Base-by-base conservation (phyloP, 2,113 vertebrate genomes). In the Desmodus rotundus region DNA sequence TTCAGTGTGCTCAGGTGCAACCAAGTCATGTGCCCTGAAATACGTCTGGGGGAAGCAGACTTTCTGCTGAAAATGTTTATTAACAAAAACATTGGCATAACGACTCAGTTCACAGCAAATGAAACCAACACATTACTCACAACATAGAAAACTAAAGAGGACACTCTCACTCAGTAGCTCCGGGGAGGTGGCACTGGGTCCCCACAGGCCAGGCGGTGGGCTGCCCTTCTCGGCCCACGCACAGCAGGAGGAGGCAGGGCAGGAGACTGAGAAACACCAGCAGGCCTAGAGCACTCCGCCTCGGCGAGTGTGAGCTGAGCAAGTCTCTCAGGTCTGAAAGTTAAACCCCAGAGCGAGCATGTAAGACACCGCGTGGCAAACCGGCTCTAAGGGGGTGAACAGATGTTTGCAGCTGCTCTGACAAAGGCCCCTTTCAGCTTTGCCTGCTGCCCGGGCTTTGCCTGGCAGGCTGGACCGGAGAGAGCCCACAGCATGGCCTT, bases 241-340 rank as follows among this genome's bases (percentile, higher is more conserved):
- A 4, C 2, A 56, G 86, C 58, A 97, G 52, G 7, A 97, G 28
- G n/a, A 87, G 19, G 33, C 87, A 87, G 52, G 73, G 41, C 80
- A 93, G 67, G n/a, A 97, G n/a, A 8, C 90, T 5, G 14, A 96
- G 85, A 20, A 96, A 1, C 31, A 1, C 58, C 76, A 58, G 41
- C 4, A 14, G 4, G 22, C 6, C 4, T 9, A 10, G 8, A 5
- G n/a, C 0, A 0, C 90, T 56, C 3, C 0, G 5, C 50, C 85
- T 88, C 31, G 19, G 20, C 3, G 90, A 41, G 2, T 17, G 19
- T 10, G 92, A 92, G 7, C 85, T 28, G 1, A 96, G 90, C 22
- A 96, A 74, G 36, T 87, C 85, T 61, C 81, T 93, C 12, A 77
- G 54, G 33, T 97, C 97, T 97, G 87, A 9, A 33, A 52, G 33